Percentiles rank a stretch among this genome's conserved stretches.
phyloP scores from a whole-genome alignment of 64 coral and sea anemone species.

The Hydrozoanthus tunicans region DNA sequence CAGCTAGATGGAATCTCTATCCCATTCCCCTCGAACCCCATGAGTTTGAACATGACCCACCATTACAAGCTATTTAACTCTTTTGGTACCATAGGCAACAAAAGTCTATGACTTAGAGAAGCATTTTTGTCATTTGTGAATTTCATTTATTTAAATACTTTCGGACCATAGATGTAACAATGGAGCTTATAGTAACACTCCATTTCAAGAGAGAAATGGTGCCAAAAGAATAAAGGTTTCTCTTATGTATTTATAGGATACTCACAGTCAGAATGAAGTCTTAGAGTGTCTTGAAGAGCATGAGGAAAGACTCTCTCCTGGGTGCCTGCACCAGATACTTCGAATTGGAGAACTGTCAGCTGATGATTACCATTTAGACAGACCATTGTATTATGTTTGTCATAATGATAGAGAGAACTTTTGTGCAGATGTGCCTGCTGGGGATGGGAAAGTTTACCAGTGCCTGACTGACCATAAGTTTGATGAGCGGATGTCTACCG shows the following conservation, averaged over 20 bases:
- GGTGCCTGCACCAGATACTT: constrained; percentile 71
- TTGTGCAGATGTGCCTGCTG: constrained; percentile 59
- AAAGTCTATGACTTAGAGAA: no score
- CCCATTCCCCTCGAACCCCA: no score
- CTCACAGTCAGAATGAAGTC: constrained; percentile 86
- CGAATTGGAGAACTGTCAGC: constrained; percentile 83
- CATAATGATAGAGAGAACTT: constrained; percentile 89
- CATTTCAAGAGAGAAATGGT: no score
- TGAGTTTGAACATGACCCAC: no score
- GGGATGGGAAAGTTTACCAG: constrained; percentile 45
- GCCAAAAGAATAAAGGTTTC: not conserved
- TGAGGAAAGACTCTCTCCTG: constrained; percentile 25
- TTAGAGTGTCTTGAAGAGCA: constrained; percentile 95
- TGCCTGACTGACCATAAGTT: constrained; percentile 40
- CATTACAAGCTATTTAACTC: no score
- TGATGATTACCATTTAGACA: constrained; percentile 91
- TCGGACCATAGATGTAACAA: no score
- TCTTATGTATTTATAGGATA: constrained; percentile 54
- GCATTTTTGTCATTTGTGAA: no score
- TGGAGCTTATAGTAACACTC: no score
- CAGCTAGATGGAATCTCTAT: no score
- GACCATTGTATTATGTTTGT: constrained; percentile 89
- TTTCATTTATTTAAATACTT: no score
- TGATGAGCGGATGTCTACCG: constrained; percentile 19
- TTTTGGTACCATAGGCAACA: no score